These are phyloP conservation scores for Pseudachorutes palmiensis DNA, from an alignment of 1,140 invertebrate species.

Conservation along the genomic window DNA sequence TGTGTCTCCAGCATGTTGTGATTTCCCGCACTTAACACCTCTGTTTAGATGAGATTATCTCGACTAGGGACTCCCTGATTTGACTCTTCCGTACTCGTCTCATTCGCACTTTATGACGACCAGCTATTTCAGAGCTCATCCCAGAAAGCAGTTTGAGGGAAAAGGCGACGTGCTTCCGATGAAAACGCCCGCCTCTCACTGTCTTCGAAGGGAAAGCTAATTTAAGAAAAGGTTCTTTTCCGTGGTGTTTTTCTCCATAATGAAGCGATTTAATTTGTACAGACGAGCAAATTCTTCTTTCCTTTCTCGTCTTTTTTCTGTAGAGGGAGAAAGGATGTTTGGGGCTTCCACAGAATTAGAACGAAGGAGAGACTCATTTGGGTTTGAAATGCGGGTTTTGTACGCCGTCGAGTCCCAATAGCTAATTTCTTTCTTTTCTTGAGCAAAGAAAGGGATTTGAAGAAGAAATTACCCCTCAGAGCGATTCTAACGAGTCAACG, in stretches of 20 bases:
- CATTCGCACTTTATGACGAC: conserved; percentile 23
- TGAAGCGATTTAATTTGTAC: conserved; percentile 37
- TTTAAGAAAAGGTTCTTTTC: conserved; percentile 12
- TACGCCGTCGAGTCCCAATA: conserved; percentile 19
- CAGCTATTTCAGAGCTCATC: no score
- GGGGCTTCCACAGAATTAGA: not conserved
- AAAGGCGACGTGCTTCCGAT: no score
- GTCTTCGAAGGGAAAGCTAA: no score
- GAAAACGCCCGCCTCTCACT: no score
- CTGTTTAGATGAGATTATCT: conserved; percentile 21
- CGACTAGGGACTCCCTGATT: not conserved
- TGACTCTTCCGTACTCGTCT: not conserved
- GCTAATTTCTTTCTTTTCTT: conserved; percentile 29
- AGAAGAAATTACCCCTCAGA: conserved; percentile 11
- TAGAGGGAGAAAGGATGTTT: not conserved
- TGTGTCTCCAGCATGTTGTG: conserved; percentile 15
- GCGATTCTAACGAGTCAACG: conserved; percentile 16
- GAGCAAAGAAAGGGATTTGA: conserved; percentile 12
- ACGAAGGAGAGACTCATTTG: conserved; percentile 25
- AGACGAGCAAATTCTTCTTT: conserved; percentile 36
- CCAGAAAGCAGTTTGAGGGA: conserved; percentile 21
- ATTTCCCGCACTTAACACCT: conserved; percentile 26
- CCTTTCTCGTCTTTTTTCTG: conserved; percentile 7
- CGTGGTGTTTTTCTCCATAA: conserved; percentile 26
- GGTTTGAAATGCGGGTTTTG: conserved; percentile 33